Percentiles rank a stretch among this genome's conserved stretches.
phyloP scores from a whole-genome alignment of 2,888 invertebrate species.

The Acheta domesticus region DNA sequence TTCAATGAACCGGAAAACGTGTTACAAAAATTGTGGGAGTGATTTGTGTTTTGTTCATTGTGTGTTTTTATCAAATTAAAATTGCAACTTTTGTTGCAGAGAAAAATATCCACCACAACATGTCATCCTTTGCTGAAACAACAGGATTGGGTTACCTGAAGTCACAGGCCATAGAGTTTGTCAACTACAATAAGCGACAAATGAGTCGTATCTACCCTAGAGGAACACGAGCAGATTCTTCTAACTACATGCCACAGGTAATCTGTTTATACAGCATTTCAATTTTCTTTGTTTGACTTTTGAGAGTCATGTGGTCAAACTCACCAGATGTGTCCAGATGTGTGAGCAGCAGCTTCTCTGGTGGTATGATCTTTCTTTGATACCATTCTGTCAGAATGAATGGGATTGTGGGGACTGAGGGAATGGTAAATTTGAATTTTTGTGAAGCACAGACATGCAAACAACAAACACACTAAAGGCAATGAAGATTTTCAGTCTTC shows the following conservation, averaged over 20 bases:
- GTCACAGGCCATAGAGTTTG: constrained; percentile 95
- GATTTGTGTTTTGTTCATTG: no score
- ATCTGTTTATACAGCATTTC: constrained; percentile 23
- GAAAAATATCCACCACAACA: constrained; percentile 93
- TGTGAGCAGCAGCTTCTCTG: no score
- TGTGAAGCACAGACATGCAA: no score
- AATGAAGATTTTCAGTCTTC: no score
- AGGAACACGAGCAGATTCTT: constrained; percentile 97
- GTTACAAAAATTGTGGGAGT: no score
- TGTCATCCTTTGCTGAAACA: constrained; percentile 99
- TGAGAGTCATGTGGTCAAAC: neutral
- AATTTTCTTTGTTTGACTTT: neutral
- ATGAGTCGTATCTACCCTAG: constrained; percentile 99
- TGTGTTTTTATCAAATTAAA: no score
- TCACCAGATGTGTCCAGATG: neutral
- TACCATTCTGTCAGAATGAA: no score
- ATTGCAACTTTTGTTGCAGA: constrained; percentile 55
- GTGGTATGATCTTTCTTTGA: no score
- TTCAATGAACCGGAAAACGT: no score
- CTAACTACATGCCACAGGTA: constrained; percentile 99
- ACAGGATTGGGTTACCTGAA: constrained; percentile 94
- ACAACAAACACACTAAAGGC: no score
- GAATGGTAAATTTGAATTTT: no score
- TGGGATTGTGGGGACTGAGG: no score
- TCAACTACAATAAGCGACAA: constrained; percentile 99